Percentiles rank a stretch among this genome's conserved stretches.
phyloP scores from a whole-genome alignment of 2,797 vertebrate genomes.

The Lagocephalus sceleratus region DNA sequence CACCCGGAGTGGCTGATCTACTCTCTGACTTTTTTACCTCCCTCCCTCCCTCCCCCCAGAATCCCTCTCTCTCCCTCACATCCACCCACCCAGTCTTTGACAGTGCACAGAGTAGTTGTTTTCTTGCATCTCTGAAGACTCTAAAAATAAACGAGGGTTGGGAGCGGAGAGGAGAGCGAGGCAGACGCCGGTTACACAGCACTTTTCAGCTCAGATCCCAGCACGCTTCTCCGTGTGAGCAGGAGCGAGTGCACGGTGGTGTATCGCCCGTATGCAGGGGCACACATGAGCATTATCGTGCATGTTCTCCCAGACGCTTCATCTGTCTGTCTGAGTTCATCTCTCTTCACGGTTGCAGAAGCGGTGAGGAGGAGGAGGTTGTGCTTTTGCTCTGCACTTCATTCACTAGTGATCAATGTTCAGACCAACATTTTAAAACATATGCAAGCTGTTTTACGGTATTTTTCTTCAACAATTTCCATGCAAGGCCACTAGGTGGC shows the following conservation, averaged over 20 bases:
- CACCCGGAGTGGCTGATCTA: slow-evolving; percentile 47
- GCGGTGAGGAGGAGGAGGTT: slow-evolving; percentile 7
- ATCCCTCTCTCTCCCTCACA: slow-evolving; percentile 33
- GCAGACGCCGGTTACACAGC: slow-evolving; percentile 61
- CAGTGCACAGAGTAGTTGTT: slow-evolving; percentile 63
- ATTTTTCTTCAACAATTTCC: too few relatives aligned
- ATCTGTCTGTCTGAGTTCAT: slow-evolving; percentile 25
- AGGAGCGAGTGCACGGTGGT: background rate
- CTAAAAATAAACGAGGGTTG: slow-evolving; percentile 74
- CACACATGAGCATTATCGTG: slow-evolving; percentile 18
- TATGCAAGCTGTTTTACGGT: too few relatives aligned
- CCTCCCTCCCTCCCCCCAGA: slow-evolving; percentile 23
- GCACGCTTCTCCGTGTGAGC: slow-evolving; percentile 16
- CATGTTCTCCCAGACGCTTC: slow-evolving; percentile 12
- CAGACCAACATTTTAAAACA: too few relatives aligned
- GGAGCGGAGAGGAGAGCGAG: slow-evolving; percentile 21
- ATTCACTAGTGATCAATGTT: too few relatives aligned
- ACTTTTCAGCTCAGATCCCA: slow-evolving; percentile 51
- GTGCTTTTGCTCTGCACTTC: slow-evolving; percentile 14
- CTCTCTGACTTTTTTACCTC: slow-evolving; percentile 39
- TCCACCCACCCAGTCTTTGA: slow-evolving; percentile 69
- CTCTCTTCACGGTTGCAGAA: slow-evolving; percentile 19
- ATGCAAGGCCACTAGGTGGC: too few relatives aligned
- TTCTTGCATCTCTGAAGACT: slow-evolving; percentile 71
- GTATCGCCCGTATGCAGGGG: slow-evolving; percentile 27